Evolutionary conservation across 2,797 vertebrate genomes (phyloP), one percentile per base, ranked within the genome.

Genomic region (Bradypodion pumilum): DNA sequence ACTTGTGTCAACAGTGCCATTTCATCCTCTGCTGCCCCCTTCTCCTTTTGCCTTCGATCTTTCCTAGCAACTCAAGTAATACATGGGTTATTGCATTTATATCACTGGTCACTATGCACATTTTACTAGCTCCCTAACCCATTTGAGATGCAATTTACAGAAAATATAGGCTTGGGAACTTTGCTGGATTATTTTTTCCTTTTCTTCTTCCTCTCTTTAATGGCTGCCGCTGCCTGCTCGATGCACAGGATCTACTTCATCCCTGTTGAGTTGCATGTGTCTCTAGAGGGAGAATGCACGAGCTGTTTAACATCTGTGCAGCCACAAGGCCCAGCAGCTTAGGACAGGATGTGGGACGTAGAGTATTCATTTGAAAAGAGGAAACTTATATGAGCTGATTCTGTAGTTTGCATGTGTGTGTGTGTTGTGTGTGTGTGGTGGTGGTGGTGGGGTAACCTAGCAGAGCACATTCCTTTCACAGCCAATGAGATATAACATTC

Each of bases 281-380:
- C 23, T 52, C 82, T 84, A 59, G 73, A n/a, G 49, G 37, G 42
- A 83, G 63, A 75, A 35, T 79, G 63, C n/a, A 35, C 27, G 49
- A 79, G 52, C 52, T 81, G 56, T 80, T 74, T 60, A 79, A 62
- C 77, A 80, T 68, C 77, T 80, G 81, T 60, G 72, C 42, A 75
- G 76, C 78, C 27, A 49, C 27, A 35, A 80, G n/a, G 72, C 42
- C 62, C 52, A 78, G 63, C 76, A n/a, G 15, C n/a, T 37, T 78
- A 80, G 42, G 59, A 80, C 63, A 70, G 72, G 80, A 85, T 69
- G 56, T 59, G 75, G 46, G 56, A 40, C 68, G 85, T 19, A n/a
- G 42, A 25, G 23, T 63, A 44, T 72, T 62, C 60, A 74, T 68
- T 35, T 35, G 70, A 79, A 82, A n/a, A 49, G 68, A 46, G 70